A percentile compares a stretch with the other conserved stretches of the same genome.
Evolutionary conservation across 2,888 invertebrate genomes (phyloP).

Genomic region (Drosophila bunnanda): DNA sequence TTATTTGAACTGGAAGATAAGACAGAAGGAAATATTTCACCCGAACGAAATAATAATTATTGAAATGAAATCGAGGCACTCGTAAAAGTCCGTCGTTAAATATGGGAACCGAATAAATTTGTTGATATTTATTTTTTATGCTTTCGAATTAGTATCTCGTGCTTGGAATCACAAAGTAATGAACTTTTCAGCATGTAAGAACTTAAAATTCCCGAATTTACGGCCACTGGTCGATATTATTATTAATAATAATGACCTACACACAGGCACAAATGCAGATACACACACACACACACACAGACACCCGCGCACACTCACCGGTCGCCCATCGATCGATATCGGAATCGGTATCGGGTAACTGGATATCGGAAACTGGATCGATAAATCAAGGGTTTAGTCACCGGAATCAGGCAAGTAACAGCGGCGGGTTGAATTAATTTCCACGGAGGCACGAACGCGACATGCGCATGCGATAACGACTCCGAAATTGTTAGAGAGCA

Average conservation of each 20-base stretch:
- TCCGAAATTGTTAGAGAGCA: constrained; percentile 84
- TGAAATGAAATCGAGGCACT: constrained; percentile 52
- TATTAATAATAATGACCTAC: constrained; percentile 51
- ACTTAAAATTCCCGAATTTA: constrained; percentile 59
- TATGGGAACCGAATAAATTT: constrained; percentile 44
- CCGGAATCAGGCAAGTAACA: background rate
- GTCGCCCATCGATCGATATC: constrained; percentile 10
- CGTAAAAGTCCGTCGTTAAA: constrained; percentile 64
- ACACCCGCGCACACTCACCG: constrained; percentile 27
- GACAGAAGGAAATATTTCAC: constrained; percentile 39
- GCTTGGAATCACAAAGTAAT: constrained; percentile 47
- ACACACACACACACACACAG: constrained; percentile 31
- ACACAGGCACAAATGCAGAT: constrained; percentile 18
- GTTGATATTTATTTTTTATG: constrained; percentile 21
- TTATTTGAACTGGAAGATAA: constrained; percentile 25
- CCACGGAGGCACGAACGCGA: constrained; percentile 55
- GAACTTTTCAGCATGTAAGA: constrained; percentile 56
- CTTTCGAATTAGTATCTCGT: constrained; percentile 29
- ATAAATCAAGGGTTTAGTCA: background rate
- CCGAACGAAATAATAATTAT: constrained; percentile 67
- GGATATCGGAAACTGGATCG: constrained; percentile 42
- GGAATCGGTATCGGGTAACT: background rate
- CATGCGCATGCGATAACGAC: constrained; percentile 84
- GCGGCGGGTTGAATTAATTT: constrained; percentile 21
- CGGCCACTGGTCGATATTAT: constrained; percentile 59